phyloP scores from a whole-genome alignment of 2,113 vertebrate genomes.

The human region GRCh38 chr4:87413001-87413500 shows the following conservation, averaged over 20 bases:
- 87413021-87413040: not conserved
- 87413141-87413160: not conserved
- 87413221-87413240: not conserved
- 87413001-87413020: not conserved
- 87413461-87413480: not conserved
- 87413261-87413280: not conserved
- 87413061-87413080: not conserved
- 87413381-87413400: not conserved
- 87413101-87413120: not conserved
- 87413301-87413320: not conserved
- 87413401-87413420: too few relatives aligned
- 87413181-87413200: not conserved
- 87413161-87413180: not conserved
- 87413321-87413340: not conserved
- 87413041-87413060: not conserved
- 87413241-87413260: not conserved
- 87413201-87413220: not conserved
- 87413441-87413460: not conserved
- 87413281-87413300: not conserved
- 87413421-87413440: not conserved
- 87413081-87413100: not conserved
- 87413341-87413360: not conserved
- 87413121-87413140: not conserved
- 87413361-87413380: not conserved
- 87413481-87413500: not conserved